Evolutionary conservation across 2,113 vertebrate genomes (phyloP), one percentile per base, ranked within the genome.

Genomic region (Carassius auratus): DNA sequence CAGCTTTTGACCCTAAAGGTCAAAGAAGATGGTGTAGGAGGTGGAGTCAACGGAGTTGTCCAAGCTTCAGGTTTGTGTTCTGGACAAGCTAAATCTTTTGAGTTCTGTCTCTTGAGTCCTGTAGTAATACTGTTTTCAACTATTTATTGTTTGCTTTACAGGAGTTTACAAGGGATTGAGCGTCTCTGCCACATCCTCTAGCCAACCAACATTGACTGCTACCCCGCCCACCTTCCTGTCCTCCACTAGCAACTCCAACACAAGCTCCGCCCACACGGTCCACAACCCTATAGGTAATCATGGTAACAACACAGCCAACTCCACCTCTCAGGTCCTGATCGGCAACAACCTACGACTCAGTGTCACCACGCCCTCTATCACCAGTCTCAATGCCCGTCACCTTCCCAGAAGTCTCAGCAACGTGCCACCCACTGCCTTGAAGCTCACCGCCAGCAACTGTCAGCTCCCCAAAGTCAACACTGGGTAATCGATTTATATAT

Each of bases 391-490:
- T 87, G 95, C 96, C 89, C 97, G 98, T 87, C 98, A 99, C 93
- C 95, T 98, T 92, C 97, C 98, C 90, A 97, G 98, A 94, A 97
- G 97, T 95, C 95, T 98, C 92, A 96, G 96, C 96, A 96, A 93
- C 93, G 95, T 98, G 94, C 96, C 98, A 36, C 93, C 97, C 87
- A 96, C 98, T 96, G 97, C 98, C 98, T 99, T 99, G 97, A 99
- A 99, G 95, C 96, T 99, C 7, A 81, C 97, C 90, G 90, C 96
- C 90, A 90, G 91, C 91, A 98, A 97, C 90, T 96, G 98, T 95
- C 97, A 98, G 93, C 96, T 98, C 89, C 96, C 98, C 95, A 99
- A 98, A 96, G 97, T 98, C 91, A 92, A 96, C 38, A 92, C 95
- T 87, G 95, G 98, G 98, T 99, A 30, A 30, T 1, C 1, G 2